Percentiles rank a stretch among this genome's conserved stretches.
phyloP scores from a whole-genome alignment of 2,888 invertebrate species.

The Lathronympha strigana region DNA sequence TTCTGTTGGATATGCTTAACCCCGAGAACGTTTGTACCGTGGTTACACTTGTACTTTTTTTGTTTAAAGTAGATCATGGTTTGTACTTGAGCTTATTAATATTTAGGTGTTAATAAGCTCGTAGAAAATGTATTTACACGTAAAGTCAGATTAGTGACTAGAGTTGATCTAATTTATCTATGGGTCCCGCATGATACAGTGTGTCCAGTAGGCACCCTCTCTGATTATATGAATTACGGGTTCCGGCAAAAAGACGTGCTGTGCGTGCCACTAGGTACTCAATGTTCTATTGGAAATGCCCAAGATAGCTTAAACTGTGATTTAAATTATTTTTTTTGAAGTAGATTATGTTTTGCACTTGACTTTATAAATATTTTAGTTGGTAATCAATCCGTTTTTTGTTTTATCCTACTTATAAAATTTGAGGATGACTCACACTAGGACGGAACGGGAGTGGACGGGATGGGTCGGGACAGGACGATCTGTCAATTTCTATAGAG shows the following conservation, averaged over 20 bases:
- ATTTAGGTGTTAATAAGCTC: neutral
- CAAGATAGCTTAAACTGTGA: neutral
- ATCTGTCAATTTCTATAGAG: no score
- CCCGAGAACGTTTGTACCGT: neutral
- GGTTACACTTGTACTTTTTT: no score
- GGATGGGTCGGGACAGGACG: no score
- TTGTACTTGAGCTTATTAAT: neutral
- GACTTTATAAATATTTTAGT: neutral
- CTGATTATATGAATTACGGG: conserved; percentile 37
- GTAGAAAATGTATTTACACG: no score
- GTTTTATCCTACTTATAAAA: no score
- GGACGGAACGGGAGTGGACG: no score
- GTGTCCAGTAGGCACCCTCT: conserved; percentile 35
- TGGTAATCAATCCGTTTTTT: no score
- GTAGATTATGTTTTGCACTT: neutral
- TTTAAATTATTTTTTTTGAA: neutral
- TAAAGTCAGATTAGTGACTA: no score
- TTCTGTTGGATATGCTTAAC: conserved; percentile 4
- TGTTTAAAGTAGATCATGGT: neutral
- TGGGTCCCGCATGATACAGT: conserved; percentile 21
- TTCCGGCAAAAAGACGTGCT: conserved; percentile 26
- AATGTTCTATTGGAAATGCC: conserved; percentile 7
- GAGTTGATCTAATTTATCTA: no score
- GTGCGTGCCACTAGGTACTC: conserved; percentile 13
- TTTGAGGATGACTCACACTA: no score